These are phyloP conservation scores for Catharus ustulatus DNA, from an alignment of 2,797 vertebrate species.

Conservation along the genomic window DNA sequence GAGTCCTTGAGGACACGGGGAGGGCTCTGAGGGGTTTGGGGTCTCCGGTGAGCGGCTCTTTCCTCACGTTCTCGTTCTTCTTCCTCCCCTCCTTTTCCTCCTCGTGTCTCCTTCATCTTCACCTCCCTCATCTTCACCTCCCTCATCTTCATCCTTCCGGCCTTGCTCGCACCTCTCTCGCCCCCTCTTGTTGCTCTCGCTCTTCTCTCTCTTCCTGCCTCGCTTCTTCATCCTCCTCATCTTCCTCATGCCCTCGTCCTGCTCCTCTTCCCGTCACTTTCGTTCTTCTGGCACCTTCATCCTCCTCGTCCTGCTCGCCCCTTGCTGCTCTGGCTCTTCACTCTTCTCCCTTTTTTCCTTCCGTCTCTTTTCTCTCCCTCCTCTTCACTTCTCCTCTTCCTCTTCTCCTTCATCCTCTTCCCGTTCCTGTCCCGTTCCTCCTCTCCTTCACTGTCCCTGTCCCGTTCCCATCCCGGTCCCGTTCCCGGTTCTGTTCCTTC, in stretches of 20 bases:
- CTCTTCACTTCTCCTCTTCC: rapidly evolving
- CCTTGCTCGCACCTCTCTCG: background rate
- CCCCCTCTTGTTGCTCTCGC: background rate
- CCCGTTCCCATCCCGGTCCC: too few relatives aligned
- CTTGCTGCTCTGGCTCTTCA: background rate
- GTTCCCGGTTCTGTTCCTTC: too few relatives aligned
- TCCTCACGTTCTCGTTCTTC: background rate
- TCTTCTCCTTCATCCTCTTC: rapidly evolving
- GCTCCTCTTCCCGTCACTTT: background rate
- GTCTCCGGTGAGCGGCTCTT: background rate
- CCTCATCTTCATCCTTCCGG: background rate
- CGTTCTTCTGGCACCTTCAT: rapidly evolving
- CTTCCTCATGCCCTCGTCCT: too few relatives aligned
- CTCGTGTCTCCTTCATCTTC: rapidly evolving
- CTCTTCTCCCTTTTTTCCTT: too few relatives aligned
- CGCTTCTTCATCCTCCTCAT: background rate
- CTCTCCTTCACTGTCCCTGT: too few relatives aligned
- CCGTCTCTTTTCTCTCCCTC: rapidly evolving
- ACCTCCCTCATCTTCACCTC: background rate
- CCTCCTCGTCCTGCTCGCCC: rapidly evolving
- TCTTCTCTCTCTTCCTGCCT: rapidly evolving
- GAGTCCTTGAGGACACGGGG: background rate
- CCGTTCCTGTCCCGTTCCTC: background rate
- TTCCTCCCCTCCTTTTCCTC: rapidly evolving
- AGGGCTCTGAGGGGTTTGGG: background rate